Evolutionary conservation across 2,888 invertebrate species (phyloP), one percentile per base, ranked within the genome.

Genomic region (Merodon equestris): DNA sequence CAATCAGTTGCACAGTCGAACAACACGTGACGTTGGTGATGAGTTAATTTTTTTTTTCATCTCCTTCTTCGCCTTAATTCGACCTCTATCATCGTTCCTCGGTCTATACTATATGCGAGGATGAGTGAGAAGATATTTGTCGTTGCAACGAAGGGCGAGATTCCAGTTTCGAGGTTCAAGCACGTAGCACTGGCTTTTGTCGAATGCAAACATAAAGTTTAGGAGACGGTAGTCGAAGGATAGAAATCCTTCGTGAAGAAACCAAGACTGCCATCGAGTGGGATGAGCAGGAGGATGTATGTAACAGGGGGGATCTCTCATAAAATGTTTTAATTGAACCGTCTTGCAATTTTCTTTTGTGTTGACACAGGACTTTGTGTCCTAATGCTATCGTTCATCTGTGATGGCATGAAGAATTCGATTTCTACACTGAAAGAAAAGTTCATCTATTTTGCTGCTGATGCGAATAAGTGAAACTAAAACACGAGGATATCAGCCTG

Each of bases 321-420:
- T 75, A 73, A 73, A 79, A 70, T 74, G 54, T 79, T 79, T 74
- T 79, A 79, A 79, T 79, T 74, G 64, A 74, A 79, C 64, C 61
- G 47, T 72, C 57, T 70, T 68, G 64, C 56, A 44, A 68, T 73
- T 68, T 75, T 81, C 61, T 53, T 79, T 75, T 74, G 64, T 81
- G 75, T 75, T 75, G 81, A 81, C 70, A 76, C 58, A 76, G 64
- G 64, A 71, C 70, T 76, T 71, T 61, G 72, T 72, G 57, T 53
- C 53, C 45, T 36, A 57, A 54, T 66, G 63, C 56, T 51, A 71
- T 71, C 70, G 61, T 71, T 71, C 61, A 61, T 50, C 56, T 71
- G 12, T 57, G 71, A 71, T 71, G 45, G 51, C 7, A 19, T 54
- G 40, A 19, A 17, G 34, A 54, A 56, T 27, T 27, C 27, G 27